Conservation (phyloP, 2,113 vertebrate species). For the Hippopotamus amphibius region DNA sequence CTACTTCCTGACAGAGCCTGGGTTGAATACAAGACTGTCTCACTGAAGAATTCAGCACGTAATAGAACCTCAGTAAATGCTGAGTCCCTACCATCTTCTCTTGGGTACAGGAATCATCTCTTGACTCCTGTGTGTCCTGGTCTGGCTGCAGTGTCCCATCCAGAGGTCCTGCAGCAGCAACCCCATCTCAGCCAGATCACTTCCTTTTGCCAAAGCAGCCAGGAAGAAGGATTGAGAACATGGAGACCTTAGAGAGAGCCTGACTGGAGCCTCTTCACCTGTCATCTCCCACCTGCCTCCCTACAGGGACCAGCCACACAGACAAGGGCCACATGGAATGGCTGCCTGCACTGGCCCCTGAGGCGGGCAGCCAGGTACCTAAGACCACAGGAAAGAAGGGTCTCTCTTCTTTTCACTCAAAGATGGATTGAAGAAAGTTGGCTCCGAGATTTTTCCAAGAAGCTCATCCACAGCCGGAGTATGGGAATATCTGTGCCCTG, state of each 20-base stretch:
- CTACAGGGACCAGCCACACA: neutral
- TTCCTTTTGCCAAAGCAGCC: conserved; percentile 19
- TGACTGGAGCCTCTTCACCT: too few species aligned
- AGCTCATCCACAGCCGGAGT: neutral
- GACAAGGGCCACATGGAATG: conserved; percentile 59
- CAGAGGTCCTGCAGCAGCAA: neutral
- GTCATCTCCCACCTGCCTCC: neutral
- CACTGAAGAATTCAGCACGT: neutral
- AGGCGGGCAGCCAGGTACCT: conserved; percentile 59
- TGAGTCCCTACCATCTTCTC: neutral
- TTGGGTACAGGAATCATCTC: neutral
- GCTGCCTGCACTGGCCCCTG: neutral
- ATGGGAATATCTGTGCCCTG: conserved; percentile 56
- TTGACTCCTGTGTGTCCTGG: neutral
- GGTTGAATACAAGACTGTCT: neutral
- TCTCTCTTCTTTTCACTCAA: neutral
- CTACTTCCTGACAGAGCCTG: neutral
- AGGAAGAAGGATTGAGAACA: conserved; percentile 1
- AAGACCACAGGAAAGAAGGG: conserved; percentile 54
- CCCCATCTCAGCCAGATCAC: conserved; percentile 21
- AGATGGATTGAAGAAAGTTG: neutral
- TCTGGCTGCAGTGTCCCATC: neutral
- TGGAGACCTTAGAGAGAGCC: neutral
- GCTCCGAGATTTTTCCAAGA: neutral
- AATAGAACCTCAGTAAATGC: neutral